Conservation (phyloP, 2,113 vertebrate species). For the Brachypodius melanocephalos region DNA sequence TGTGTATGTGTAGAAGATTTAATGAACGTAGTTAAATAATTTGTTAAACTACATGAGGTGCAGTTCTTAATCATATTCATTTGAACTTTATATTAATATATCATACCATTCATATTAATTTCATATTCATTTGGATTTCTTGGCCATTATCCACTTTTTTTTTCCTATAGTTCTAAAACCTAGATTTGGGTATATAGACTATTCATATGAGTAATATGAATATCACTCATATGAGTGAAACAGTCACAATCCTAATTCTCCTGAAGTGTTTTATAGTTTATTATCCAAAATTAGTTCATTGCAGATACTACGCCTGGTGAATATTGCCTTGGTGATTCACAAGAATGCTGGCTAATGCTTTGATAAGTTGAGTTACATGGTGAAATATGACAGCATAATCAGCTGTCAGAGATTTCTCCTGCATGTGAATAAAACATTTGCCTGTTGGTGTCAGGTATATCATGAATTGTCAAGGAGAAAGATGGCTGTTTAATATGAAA, state of each 20-base stretch:
- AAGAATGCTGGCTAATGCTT: not conserved
- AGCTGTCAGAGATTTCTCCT: constrained; percentile 17
- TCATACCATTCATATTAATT: not conserved
- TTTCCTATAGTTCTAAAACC: not conserved
- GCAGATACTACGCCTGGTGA: not conserved
- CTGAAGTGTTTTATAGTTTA: not conserved
- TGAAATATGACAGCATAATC: constrained; percentile 9
- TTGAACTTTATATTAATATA: not conserved
- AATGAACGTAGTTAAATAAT: not conserved
- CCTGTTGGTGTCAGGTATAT: not conserved
- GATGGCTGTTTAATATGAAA: not conserved
- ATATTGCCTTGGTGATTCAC: not conserved
- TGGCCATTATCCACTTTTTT: not conserved
- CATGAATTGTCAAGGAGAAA: not conserved
- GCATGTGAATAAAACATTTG: not conserved
- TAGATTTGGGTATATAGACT: not conserved
- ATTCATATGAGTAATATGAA: not conserved
- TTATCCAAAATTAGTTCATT: not conserved
- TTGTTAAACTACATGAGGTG: not conserved
- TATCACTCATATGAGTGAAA: not conserved
- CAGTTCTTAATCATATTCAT: not conserved
- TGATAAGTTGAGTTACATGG: constrained; percentile 1
- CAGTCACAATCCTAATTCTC: not conserved
- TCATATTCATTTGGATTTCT: not conserved
- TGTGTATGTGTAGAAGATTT: not conserved